Percentiles rank a stretch among this genome's conserved stretches.
Evolutionary conservation across 1,140 invertebrate species (phyloP).

Genomic region (Wasmannia auropunctata): DNA sequence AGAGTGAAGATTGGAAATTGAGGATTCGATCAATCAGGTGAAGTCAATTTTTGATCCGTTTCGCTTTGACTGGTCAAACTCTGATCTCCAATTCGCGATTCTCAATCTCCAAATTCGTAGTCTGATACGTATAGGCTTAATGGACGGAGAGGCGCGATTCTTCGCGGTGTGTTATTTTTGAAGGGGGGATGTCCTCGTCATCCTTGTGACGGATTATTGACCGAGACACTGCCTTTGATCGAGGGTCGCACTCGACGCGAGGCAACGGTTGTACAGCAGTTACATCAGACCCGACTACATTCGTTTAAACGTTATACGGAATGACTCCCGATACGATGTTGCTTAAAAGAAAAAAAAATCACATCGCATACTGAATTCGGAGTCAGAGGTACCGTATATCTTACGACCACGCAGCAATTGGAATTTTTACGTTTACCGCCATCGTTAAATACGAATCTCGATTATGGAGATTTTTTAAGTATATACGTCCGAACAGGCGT

Average conservation of each 20-base stretch:
- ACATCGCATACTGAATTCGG: neutral
- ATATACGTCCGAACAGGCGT: neutral
- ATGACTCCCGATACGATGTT: neutral
- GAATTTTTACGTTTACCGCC: neutral
- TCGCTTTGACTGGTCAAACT: no score
- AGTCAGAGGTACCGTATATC: neutral
- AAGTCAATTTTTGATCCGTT: no score
- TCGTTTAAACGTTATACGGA: neutral
- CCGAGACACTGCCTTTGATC: slow-evolving; percentile 80
- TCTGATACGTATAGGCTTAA: neutral
- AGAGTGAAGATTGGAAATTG: no score
- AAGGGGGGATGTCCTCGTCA: slow-evolving; percentile 49
- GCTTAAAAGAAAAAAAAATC: no score
- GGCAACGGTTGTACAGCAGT: slow-evolving; percentile 1
- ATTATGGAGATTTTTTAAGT: neutral
- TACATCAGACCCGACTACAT: neutral
- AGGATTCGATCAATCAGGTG: no score
- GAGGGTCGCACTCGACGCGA: slow-evolving; percentile 62
- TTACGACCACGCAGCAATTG: neutral
- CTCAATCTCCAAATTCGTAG: no score
- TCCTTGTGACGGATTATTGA: slow-evolving; percentile 44
- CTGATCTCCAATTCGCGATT: no score
- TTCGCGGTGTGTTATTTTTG: neutral
- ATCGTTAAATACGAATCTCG: slow-evolving; percentile 6
- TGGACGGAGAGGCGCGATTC: neutral